Conservation (phyloP, 2,888 invertebrate species). For the Iphiclides podalirius region DNA sequence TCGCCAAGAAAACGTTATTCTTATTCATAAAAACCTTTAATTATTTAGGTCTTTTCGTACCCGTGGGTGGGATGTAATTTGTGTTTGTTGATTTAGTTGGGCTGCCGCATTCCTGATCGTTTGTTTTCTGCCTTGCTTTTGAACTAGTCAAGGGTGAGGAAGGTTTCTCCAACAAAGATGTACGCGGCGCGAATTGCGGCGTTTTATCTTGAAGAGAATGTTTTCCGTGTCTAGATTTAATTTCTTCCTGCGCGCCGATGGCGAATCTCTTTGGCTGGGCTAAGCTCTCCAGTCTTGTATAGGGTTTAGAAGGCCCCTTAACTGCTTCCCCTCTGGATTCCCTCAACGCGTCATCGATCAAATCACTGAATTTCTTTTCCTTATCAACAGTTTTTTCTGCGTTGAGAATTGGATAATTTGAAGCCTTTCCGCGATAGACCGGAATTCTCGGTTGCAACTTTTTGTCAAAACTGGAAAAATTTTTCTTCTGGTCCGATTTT, state of each 20-base stretch:
- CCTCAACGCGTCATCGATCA: slow-evolving; percentile 60
- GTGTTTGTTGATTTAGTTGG: slow-evolving; percentile 29
- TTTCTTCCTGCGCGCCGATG: slow-evolving; percentile 56
- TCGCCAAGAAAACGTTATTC: too few relatives aligned
- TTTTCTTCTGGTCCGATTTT: slow-evolving; percentile 5
- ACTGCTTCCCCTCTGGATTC: slow-evolving; percentile 73
- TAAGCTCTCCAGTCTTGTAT: slow-evolving; percentile 54
- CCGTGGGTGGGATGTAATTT: too few relatives aligned
- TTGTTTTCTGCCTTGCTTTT: slow-evolving; percentile 31
- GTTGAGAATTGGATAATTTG: slow-evolving; percentile 21
- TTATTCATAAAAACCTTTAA: too few relatives aligned
- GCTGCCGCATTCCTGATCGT: slow-evolving; percentile 34
- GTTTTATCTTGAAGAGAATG: slow-evolving; percentile 36
- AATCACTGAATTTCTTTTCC: slow-evolving; percentile 49
- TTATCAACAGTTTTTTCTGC: slow-evolving; percentile 38
- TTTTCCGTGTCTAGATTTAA: slow-evolving; percentile 47
- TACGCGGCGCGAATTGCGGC: slow-evolving; percentile 11
- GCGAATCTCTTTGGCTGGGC: slow-evolving; percentile 65
- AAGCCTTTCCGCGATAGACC: slow-evolving; percentile 30
- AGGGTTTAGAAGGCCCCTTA: slow-evolving; percentile 53
- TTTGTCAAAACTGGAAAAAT: slow-evolving; percentile 29
- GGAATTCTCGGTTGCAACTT: slow-evolving; percentile 29
- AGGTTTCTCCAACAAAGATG: slow-evolving; percentile 3
- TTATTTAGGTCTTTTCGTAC: too few relatives aligned
- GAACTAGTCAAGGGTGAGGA: slow-evolving; percentile 22